Base-by-base conservation (phyloP, 2,888 invertebrate genomes). In the Leptinotarsa tumamoca region DNA sequence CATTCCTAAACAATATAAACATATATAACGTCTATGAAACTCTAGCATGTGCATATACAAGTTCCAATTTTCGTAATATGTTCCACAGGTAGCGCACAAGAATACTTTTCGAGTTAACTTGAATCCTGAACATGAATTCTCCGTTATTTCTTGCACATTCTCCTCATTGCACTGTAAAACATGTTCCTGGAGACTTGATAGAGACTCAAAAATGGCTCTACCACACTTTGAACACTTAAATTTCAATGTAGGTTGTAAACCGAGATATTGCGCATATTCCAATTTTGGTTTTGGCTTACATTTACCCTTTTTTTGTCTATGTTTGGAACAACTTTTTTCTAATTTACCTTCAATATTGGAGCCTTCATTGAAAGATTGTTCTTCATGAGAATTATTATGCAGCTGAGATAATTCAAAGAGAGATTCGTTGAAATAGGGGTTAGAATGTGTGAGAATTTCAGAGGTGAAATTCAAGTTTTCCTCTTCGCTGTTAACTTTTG, bases 1-100 rank as follows among this genome's bases (percentile, higher is more conserved):
- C 91, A 95, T 93, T 69, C 95, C 94, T 79, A 95, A 90, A 86
- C 96, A 96, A 88, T 94, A 95, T 71, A 96, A 89, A 86, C 96
- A 96, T 82, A 95, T 94, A 85, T 94, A 94, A 72, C 95, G 91
- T 82, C 93, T 93, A 87, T 96, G 96, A 75, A 93, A 92, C 85
- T 95, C 95, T 72, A 94, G 91, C 93, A 96, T 95, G 83, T 96
- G 96, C 67, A 95, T 88, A 86, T 95, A 96, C 76, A 96, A 90
- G 88, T 95, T 95, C 95, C 95, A 95, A 84, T 95, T 94, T 88
- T 95, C 95, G 89, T 95, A 95, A 85, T 95, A 95, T 15, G 94
- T 95, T 66, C 93, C 94, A 87, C 96, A 96, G 0, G 94, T 94
- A 17, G 95, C 94, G 87, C 96, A 96, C 71, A 95, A 89, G 87